Percentiles rank a stretch among this genome's conserved stretches.
These are phyloP conservation scores for Lithodes maja DNA, from an alignment of 2,888 invertebrate species.

Conservation along the genomic window DNA sequence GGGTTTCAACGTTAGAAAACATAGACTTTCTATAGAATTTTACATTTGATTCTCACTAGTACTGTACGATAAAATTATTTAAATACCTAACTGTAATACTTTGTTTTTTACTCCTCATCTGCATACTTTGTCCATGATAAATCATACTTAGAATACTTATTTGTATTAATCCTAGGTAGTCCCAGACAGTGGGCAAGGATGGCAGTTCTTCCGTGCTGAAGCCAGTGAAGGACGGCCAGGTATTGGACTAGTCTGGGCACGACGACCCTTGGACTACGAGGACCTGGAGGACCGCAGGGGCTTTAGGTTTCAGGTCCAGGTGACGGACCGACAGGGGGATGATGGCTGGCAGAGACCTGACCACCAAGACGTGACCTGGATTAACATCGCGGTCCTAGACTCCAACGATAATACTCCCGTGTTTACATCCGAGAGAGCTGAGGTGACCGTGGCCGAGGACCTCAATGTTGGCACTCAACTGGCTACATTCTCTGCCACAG, in stretches of 20 bases:
- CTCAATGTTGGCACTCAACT: too few species aligned
- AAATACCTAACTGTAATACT: too few species aligned
- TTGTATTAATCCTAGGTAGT: conserved; percentile 38
- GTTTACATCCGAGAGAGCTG: conserved; percentile 29
- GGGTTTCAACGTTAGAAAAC: too few species aligned
- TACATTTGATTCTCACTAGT: too few species aligned
- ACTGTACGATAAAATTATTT: too few species aligned
- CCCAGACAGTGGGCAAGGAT: conserved; percentile 60
- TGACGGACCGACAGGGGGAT: not conserved
- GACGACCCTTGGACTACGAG: conserved; percentile 47
- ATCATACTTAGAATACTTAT: too few species aligned
- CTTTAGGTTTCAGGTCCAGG: not conserved
- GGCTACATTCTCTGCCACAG: not conserved
- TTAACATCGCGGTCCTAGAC: conserved; percentile 50
- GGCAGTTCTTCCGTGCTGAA: conserved; percentile 50
- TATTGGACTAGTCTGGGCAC: conserved; percentile 24
- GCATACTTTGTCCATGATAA: too few species aligned
- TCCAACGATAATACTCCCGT: conserved; percentile 60
- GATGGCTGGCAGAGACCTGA: too few species aligned
- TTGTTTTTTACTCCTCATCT: too few species aligned
- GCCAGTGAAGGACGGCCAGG: not conserved
- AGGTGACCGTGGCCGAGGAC: conserved; percentile 50
- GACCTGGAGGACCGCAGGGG: not conserved
- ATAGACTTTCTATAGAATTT: too few species aligned
- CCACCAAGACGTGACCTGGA: not conserved